phyloP scores from a whole-genome alignment of 2,888 invertebrate species.

The Myathropa florea region DNA sequence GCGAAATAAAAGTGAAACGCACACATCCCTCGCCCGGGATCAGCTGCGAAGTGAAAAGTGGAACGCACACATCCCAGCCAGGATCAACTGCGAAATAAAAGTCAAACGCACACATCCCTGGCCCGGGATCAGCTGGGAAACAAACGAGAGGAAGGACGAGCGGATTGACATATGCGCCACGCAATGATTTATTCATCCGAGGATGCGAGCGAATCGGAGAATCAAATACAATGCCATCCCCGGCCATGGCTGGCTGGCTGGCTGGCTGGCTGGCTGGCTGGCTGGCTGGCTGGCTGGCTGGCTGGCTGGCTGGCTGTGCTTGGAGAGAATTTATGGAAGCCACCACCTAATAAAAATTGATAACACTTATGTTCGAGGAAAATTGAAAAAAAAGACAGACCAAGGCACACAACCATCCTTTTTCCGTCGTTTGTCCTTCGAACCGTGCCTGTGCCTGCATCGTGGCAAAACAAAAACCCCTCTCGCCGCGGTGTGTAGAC shows the following conservation, averaged over 20 bases:
- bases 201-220: constrained; percentile 2
- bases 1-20: neutral
- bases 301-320: neutral
- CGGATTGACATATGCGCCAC: constrained; percentile 32
- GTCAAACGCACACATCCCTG: too few relatives aligned
- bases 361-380: constrained; percentile 61
- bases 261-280: neutral
- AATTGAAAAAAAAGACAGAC: constrained; percentile 42
- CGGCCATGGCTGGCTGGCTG: neutral
- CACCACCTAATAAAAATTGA: constrained; percentile 70
- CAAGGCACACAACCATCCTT: constrained; percentile 35
- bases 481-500: neutral
- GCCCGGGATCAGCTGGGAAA: too few relatives aligned
- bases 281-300: neutral
- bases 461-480: constrained; percentile 52
- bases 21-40: too few relatives aligned
- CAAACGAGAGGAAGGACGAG: neutral
- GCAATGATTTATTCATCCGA: constrained; percentile 55
- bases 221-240: constrained; percentile 21
- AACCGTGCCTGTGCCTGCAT: constrained; percentile 26
- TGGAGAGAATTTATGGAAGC: constrained; percentile 56
- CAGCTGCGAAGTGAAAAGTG: too few relatives aligned
- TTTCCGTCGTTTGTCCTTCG: constrained; percentile 9
- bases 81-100: too few relatives aligned
- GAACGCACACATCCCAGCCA: too few relatives aligned